Conservation (phyloP, 2,888 invertebrate genomes). For the Harpalus rubripes region DNA sequence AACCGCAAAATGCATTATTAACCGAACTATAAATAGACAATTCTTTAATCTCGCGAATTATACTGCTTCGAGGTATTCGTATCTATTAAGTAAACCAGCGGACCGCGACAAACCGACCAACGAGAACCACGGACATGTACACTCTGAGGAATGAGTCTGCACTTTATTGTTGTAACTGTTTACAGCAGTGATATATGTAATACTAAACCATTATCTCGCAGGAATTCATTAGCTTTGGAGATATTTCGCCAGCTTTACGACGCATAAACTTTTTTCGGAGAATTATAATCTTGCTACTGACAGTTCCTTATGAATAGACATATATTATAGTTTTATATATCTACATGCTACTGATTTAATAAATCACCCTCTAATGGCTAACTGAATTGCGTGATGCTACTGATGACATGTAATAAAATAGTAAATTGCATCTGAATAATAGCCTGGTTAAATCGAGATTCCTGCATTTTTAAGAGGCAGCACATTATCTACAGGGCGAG, state of each 20-base stretch:
- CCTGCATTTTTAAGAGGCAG: not conserved
- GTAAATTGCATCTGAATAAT: not conserved
- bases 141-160: constrained; percentile 21
- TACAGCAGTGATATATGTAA: constrained; percentile 26
- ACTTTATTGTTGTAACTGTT: constrained; percentile 43
- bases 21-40: constrained; percentile 61
- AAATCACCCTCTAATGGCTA: not conserved
- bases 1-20: constrained; percentile 61
- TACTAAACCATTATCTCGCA: constrained; percentile 12
- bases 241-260: constrained; percentile 1
- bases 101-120: constrained; percentile 32
- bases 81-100: constrained; percentile 54
- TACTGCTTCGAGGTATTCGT: constrained; percentile 49
- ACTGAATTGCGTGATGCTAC: not conserved
- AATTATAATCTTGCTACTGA: not conserved
- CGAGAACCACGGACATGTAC: not conserved
- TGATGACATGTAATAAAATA: not conserved
- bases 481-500: no score
- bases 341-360: not conserved
- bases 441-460: not conserved
- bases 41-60: constrained; percentile 60
- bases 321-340: not conserved
- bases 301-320: not conserved
- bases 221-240: constrained; percentile 8
- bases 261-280: not conserved